These are phyloP conservation scores for Strigamia crassipes DNA, from an alignment of 2,888 invertebrate species.

Conservation along the genomic window DNA sequence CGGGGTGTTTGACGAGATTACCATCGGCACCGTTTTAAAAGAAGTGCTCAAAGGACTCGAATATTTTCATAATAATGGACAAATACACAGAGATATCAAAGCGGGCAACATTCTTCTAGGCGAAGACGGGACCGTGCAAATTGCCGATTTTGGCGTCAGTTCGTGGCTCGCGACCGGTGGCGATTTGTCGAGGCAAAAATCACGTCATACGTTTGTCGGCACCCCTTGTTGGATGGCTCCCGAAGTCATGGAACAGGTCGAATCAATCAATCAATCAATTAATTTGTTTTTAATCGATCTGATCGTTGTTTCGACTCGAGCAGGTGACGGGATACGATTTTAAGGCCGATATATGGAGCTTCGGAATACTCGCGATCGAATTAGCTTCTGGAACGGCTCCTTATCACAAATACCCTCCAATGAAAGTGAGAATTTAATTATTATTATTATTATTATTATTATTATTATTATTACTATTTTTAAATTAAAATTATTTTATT, in stretches of 20 bases:
- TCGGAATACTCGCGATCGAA: constrained; percentile 97
- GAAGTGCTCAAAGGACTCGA: constrained; percentile 95
- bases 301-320: too few species aligned
- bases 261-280: constrained; percentile 54
- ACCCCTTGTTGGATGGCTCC: constrained; percentile 99
- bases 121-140: constrained; percentile 95
- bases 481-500: too few species aligned
- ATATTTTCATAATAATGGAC: constrained; percentile 98
- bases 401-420: constrained; percentile 97
- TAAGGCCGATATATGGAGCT: constrained; percentile 93
- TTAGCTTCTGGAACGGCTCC: constrained; percentile 96
- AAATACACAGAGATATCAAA: constrained; percentile 97
- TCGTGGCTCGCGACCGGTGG: constrained; percentile 95
- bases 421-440: constrained; percentile 74
- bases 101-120: constrained; percentile 97
- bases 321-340: constrained; percentile 96
- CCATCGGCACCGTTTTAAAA: constrained; percentile 94
- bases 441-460: too few species aligned
- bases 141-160: constrained; percentile 98
- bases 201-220: constrained; percentile 96
- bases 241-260: constrained; percentile 98
- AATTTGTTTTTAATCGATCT: constrained; percentile 49
- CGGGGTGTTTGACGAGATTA: constrained; percentile 96
- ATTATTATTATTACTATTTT: too few species aligned
- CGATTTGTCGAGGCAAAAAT: constrained; percentile 90